Base-by-base conservation (phyloP, 2,797 vertebrate genomes). In the Chaetodon trifasciatus region DNA sequence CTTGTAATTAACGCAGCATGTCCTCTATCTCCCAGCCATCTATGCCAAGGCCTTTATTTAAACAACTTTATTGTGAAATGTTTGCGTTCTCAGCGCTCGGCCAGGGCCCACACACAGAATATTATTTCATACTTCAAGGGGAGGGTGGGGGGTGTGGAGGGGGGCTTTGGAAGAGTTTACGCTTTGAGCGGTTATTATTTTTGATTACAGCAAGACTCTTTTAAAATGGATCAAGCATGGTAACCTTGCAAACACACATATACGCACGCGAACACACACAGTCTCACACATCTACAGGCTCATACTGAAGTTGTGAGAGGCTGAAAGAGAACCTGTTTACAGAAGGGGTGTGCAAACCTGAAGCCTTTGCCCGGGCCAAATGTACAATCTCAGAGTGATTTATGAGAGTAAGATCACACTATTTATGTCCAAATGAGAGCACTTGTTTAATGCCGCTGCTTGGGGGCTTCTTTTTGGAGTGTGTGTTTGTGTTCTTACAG, bases 1-100 rank as follows among this genome's bases (percentile, higher is more conserved):
- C 91, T 95, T 96, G 97, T 99, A 98, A 99, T 99, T 98, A 98
- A 98, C 96, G 96, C 97, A 97, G 95, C 96, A 97, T 98, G 97
- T 96, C 96, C 87, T 92, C 96, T 98, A 98, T 98, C 97, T 97
- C 94, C 93, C 95, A 93, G 96, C 87, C 93, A 97, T 98, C 97
- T 95, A 94, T 97, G 97, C 96, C 96, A 96, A 95, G 96, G 96
- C 96, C 97, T 97, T 97, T 97, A 97, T 98, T 98, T 97, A 98
- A 98, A 97, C 97, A 97, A 98, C 97, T 98, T 98, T 98, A 99
- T 98, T 97, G 97, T 98, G 97, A 98, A 97, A 98, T 98, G 97
- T 98, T 99, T 98, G 97, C 97, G 96, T 98, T 98, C 97, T 96
- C 97, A 96, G 96, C 96, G 96, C 96, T 97, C 94, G 95, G 91